These are phyloP conservation scores for Trachelus iudaicus DNA, from an alignment of 2,888 invertebrate genomes.

Conservation along the genomic window DNA sequence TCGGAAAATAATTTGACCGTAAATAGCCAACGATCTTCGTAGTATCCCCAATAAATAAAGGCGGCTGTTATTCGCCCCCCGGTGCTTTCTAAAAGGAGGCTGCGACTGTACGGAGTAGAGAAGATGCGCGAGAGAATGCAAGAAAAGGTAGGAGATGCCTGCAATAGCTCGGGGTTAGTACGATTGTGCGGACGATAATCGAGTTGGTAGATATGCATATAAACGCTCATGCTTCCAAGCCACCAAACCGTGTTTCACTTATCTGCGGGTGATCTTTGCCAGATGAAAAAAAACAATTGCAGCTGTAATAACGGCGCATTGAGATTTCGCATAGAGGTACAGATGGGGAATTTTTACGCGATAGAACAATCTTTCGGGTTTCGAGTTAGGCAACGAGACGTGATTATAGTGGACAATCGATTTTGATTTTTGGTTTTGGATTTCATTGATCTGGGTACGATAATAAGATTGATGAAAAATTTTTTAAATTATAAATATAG, in stretches of 20 bases:
- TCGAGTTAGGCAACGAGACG: too few species aligned
- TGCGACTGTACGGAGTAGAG: background rate
- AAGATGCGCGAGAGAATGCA: constrained; percentile 7
- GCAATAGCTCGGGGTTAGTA: constrained; percentile 39
- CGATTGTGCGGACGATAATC: constrained; percentile 52
- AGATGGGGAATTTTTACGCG: too few species aligned
- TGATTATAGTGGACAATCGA: too few species aligned
- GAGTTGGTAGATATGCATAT: constrained; percentile 48
- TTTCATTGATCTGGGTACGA: background rate
- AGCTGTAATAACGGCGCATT: constrained; percentile 34
- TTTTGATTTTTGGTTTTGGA: too few species aligned
- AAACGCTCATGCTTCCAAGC: constrained; percentile 37
- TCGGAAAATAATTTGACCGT: constrained; percentile 31
- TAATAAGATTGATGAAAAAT: background rate
- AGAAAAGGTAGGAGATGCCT: constrained; percentile 26
- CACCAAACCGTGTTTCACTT: constrained; percentile 35
- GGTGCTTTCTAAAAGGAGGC: constrained; percentile 18
- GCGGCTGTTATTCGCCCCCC: background rate
- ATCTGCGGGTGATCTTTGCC: constrained; percentile 40
- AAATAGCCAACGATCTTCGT: constrained; percentile 23
- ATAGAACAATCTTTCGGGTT: too few species aligned
- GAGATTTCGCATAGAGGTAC: background rate
- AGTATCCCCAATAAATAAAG: constrained; percentile 26
- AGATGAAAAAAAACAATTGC: constrained; percentile 43
- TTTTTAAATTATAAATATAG: too few species aligned